Base-by-base conservation (phyloP, 2,113 vertebrate species). In the Actenoides hombroni region DNA sequence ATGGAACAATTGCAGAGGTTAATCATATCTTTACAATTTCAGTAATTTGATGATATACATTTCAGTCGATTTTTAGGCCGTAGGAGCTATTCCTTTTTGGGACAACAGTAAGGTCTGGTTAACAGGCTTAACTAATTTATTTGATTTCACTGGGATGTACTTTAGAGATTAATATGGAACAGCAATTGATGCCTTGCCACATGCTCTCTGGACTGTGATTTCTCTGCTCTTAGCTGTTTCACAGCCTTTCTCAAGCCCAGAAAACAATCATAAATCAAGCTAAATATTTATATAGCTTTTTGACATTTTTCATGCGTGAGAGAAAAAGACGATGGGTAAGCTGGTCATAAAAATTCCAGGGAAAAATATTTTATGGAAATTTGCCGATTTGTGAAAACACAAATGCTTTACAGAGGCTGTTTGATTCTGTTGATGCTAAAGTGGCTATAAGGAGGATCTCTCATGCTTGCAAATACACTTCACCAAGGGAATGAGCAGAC, bases 251-350 rank as follows among this genome's bases (percentile, higher is more conserved):
- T 90, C 56, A 84, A 92, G 88, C 73, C 65, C 90, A 97, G 86
- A 96, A 95, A 94, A 73, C 73, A 94, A 87, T 46, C 69, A 85
- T 97, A 97, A 97, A 96, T 96, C 94, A 89, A 71, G 60, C 48
- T 57, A 92, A 94, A 94, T 96, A 95, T 96, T 96, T 94, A 91
- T 92, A 76, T 94, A 84, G 73, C 65, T 97, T 95, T 96, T 92
- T 94, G 89, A 57, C 91, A 87, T 95, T 96, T 95, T 92, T 92
- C 81, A 87, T 76, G 86, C 29, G 0, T 82, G 91, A 95, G 60
- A 92, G 83, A 95, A 84, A 86, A 95, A 88, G 80, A 86, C 4
- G 57, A 92, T 75, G 88, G 83, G 69, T 96, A 84, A 92, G 16
- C 7, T 68, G 33, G 48, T 87, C 74, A 91, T 96, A 97, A 97